Conservation (phyloP, 1,140 invertebrate species). For the Anagrus nilaparvatae region DNA sequence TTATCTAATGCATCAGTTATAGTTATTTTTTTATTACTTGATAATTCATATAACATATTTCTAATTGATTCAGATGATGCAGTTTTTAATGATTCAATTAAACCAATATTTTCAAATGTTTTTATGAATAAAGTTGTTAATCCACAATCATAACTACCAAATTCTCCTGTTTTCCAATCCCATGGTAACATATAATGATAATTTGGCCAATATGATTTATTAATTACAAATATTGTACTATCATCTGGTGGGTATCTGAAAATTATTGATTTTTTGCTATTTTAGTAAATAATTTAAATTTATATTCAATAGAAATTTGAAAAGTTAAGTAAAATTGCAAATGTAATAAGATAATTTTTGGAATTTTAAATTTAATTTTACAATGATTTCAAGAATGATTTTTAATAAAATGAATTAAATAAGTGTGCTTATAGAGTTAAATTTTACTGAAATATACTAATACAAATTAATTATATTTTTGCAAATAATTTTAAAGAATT, state of each 20-base stretch:
- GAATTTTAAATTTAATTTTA: too few relatives aligned
- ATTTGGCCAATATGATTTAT: slow-evolving; percentile 62
- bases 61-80: slow-evolving; percentile 49
- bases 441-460: too few relatives aligned
- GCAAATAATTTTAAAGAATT: too few relatives aligned
- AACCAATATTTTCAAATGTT: slow-evolving; percentile 53
- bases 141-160: slow-evolving; percentile 57
- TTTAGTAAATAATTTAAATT: too few relatives aligned
- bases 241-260: slow-evolving; percentile 57
- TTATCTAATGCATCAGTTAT: slow-evolving; percentile 17
- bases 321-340: too few relatives aligned
- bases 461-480: too few relatives aligned
- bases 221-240: slow-evolving; percentile 61
- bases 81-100: slow-evolving; percentile 52
- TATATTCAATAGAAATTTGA: too few relatives aligned
- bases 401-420: too few relatives aligned
- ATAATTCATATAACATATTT: slow-evolving; percentile 43
- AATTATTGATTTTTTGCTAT: too few relatives aligned
- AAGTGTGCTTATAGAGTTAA: too few relatives aligned
- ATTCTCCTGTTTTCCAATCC: slow-evolving; percentile 70
- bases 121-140: slow-evolving; percentile 55
- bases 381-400: too few relatives aligned
- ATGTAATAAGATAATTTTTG: too few relatives aligned
- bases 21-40: slow-evolving; percentile 22
- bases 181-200: slow-evolving; percentile 68